Conservation (phyloP, 2,888 invertebrate species). For the Tachina lurida region DNA sequence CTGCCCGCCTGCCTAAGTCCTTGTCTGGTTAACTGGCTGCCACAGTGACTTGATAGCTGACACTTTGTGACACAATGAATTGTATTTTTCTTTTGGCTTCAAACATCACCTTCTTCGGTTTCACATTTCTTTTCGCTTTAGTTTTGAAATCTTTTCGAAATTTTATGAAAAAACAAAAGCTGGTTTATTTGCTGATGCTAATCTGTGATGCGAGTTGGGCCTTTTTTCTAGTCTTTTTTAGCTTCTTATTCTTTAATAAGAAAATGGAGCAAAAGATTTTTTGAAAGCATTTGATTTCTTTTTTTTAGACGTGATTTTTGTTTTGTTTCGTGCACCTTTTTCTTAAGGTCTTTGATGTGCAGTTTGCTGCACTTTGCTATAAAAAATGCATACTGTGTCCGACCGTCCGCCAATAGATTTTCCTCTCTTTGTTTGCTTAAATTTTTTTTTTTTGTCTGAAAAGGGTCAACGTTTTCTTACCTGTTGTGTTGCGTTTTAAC, state of each 20-base stretch:
- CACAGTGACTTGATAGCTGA: conserved; percentile 22
- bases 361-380: conserved; percentile 67
- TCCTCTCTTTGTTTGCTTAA: background rate
- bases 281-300: conserved; percentile 61
- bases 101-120: conserved; percentile 52
- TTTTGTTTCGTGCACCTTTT: conserved; percentile 36
- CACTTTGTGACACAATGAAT: conserved; percentile 47
- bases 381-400: conserved; percentile 49
- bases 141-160: background rate
- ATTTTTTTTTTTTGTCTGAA: conserved; percentile 7
- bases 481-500: conserved; percentile 65
- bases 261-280: conserved; percentile 63
- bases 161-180: conserved; percentile 9
- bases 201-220: conserved; percentile 38
- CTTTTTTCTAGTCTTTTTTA: conserved; percentile 15
- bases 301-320: background rate
- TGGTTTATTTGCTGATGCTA: conserved; percentile 68
- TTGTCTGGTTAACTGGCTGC: conserved; percentile 14
- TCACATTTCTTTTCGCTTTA: background rate
- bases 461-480: conserved; percentile 69
- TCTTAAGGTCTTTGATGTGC: conserved; percentile 50
- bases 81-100: conserved; percentile 48
- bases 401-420: conserved; percentile 1
- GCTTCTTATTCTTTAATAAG: conserved; percentile 10
- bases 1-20: conserved; percentile 2